phyloP scores from a whole-genome alignment of 2,797 vertebrate genomes.

The Epinephelus coioides region DNA sequence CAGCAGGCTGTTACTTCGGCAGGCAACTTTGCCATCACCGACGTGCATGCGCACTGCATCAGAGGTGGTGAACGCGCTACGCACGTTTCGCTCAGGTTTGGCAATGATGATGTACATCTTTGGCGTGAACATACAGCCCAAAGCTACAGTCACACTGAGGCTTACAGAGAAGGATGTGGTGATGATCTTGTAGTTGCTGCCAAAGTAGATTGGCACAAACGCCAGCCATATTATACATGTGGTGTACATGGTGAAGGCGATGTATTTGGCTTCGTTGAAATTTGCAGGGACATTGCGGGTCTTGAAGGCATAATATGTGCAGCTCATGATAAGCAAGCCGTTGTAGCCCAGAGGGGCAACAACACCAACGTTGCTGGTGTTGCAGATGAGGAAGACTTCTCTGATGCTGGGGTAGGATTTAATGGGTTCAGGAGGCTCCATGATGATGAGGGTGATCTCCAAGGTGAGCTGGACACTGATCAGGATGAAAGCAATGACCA shows the following conservation, averaged over 20 bases:
- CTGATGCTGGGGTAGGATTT: constrained; percentile 96
- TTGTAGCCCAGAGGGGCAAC: constrained; percentile 98
- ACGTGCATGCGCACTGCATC: constrained; percentile 99
- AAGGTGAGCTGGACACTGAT: constrained; percentile 94
- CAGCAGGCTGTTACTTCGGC: constrained; percentile 95
- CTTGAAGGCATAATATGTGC: constrained; percentile 99
- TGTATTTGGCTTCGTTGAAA: constrained; percentile 99
- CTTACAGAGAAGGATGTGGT: constrained; percentile 98
- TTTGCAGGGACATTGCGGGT: constrained; percentile 98
- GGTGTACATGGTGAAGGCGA: constrained; percentile 99
- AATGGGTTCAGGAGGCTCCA: constrained; percentile 95
- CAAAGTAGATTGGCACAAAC: constrained; percentile 98
- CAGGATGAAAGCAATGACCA: constrained; percentile 95
- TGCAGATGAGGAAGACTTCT: constrained; percentile 98
- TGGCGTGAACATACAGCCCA: constrained; percentile 99
- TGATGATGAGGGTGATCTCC: constrained; percentile 93
- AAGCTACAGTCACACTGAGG: constrained; percentile 96
- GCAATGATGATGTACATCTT: constrained; percentile 99
- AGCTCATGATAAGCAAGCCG: constrained; percentile 97
- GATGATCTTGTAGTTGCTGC: constrained; percentile 99
- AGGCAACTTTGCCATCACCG: constrained; percentile 95
- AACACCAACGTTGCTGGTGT: constrained; percentile 96
- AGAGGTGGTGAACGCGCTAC: constrained; percentile 98
- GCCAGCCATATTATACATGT: constrained; percentile 99
- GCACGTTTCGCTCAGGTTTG: constrained; percentile 96